Evolutionary conservation across 2,113 vertebrate genomes (phyloP), one percentile per base, ranked within the genome.

Genomic region (Cnemophilus loriae): DNA sequence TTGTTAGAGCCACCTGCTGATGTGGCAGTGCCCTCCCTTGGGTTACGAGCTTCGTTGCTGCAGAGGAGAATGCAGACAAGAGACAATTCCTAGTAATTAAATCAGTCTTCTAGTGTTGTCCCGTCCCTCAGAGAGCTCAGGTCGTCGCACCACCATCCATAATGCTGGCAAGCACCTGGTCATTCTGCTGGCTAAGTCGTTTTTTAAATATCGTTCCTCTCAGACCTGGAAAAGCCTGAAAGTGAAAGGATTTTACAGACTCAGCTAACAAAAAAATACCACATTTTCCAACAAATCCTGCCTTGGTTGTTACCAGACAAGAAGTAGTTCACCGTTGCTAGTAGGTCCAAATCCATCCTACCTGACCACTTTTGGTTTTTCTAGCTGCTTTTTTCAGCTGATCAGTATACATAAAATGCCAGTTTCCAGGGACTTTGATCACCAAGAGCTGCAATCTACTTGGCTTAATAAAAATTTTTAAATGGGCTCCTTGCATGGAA

Each of bases 1-100:
- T 93, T 82, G 70, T 94, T 96, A 91, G 89, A 77, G 76, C 76
- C 89, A 94, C 79, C 80, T 93, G 84, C 55, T 73, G 59, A 11
- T 32, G 14, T 67, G 68, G 77, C 73, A 52, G 39, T 76, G 75
- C 49, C 53, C 56, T 87, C 46, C 63, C 42, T 59, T 70, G 73
- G 39, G 42, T 75, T 78, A 32, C 30, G 32, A 56, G 30, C 79
- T 73, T 69, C 0, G 0, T 83, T 83, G 61, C 39, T 65, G 65
- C 44, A 44, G n/a, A 59, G 42, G 50, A 91, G 24, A 70, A 75
- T 26, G 26, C 20, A 53, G 69, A 30, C 1, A 0, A 44, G 46
- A 60, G 41, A 53, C 22, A 52, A 3, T 32, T 89, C 49, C 41
- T 42, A 21, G 8, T 21, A 73, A 75, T 47, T 5, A 0, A 67